A percentile compares a stretch with the other conserved stretches of the same genome.
phyloP scores from a whole-genome alignment of 2,113 vertebrate genomes.

The Choloepus hoffmanni region DNA sequence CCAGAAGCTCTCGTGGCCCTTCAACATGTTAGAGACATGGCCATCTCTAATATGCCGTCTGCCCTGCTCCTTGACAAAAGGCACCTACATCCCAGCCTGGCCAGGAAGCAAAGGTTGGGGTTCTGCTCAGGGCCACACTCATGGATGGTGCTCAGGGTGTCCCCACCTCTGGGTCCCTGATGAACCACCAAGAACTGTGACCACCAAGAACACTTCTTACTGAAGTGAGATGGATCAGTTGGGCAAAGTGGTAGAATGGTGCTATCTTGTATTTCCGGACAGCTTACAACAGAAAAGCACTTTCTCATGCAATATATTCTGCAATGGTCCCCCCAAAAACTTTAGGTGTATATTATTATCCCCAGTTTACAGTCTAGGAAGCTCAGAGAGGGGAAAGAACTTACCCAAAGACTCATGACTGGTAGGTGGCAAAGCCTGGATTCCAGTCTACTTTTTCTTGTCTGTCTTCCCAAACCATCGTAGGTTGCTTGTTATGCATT shows the following conservation, averaged over 20 bases:
- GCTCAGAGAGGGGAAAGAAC: neutral
- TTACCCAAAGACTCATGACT: neutral
- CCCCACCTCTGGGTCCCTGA: neutral
- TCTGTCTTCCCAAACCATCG: neutral
- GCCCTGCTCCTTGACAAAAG: constrained; percentile 16
- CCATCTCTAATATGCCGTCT: neutral
- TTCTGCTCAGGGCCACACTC: neutral
- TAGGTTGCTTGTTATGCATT: neutral
- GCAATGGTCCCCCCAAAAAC: neutral
- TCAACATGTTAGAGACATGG: neutral
- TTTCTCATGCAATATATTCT: neutral
- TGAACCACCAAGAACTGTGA: no score
- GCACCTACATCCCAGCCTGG: neutral
- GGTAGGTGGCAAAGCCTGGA: neutral
- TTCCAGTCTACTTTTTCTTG: neutral
- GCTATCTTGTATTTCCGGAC: neutral
- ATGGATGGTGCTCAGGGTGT: neutral
- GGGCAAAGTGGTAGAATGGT: rapidly evolving
- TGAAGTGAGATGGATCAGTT: neutral
- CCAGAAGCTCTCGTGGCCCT: neutral
- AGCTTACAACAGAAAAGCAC: neutral
- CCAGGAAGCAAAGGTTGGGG: constrained; percentile 66
- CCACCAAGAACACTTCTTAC: neutral
- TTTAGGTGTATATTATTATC: neutral
- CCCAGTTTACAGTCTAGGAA: neutral